These are phyloP conservation scores for Chymomyza procnemis DNA, from an alignment of 2,888 invertebrate species.

Conservation along the genomic window DNA sequence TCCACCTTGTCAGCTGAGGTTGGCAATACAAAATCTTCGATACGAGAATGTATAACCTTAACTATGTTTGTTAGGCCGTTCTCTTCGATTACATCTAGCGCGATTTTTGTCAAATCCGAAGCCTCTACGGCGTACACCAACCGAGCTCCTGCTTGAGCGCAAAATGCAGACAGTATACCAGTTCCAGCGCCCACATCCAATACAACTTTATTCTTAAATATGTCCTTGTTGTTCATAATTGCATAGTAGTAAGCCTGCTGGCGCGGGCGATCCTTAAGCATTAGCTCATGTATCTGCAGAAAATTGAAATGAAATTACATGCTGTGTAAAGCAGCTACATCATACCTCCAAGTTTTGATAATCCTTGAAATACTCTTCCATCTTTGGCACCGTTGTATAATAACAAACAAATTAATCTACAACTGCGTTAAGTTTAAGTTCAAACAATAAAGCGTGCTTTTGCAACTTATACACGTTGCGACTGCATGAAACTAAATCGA, in stretches of 20 bases:
- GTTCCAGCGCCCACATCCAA: conserved; percentile 93
- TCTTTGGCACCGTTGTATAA: too few species aligned
- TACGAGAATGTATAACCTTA: conserved; percentile 80
- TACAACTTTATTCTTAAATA: conserved; percentile 88
- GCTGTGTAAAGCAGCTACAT: conserved; percentile 14
- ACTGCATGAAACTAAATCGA: neutral
- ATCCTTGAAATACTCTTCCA: conserved; percentile 83
- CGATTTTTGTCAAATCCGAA: conserved; percentile 83
- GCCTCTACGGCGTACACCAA: conserved; percentile 93
- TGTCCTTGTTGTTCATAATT: conserved; percentile 83
- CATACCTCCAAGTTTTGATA: conserved; percentile 89
- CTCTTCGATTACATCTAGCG: conserved; percentile 84
- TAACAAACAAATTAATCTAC: too few species aligned
- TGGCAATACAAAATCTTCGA: conserved; percentile 33
- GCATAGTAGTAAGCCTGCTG: conserved; percentile 89
- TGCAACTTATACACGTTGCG: neutral
- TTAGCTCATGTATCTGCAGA: conserved; percentile 86
- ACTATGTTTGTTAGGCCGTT: conserved; percentile 84
- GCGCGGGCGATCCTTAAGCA: conserved; percentile 87
- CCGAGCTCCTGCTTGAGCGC: conserved; percentile 91
- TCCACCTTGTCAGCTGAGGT: conserved; percentile 87
- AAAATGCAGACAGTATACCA: conserved; percentile 93
- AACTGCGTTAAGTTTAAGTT: neutral
- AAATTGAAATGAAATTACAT: conserved; percentile 14
- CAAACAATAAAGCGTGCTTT: neutral